Percentiles rank a stretch among this genome's conserved stretches.
Conservation (phyloP, 2,113 vertebrate genomes). For the Eurystomus gularis region DNA sequence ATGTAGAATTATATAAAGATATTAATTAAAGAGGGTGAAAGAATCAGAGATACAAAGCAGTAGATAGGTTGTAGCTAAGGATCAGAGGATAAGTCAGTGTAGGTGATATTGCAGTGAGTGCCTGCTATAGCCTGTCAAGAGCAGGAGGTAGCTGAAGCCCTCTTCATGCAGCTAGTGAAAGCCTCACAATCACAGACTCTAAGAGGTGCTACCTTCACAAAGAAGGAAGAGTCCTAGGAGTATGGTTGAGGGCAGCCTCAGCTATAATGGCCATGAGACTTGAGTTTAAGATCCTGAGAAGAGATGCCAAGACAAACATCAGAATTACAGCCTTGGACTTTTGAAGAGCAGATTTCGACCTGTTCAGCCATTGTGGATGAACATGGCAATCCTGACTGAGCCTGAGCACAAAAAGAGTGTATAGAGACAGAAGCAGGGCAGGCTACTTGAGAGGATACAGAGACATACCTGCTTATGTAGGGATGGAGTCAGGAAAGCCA, state of each 20-base stretch:
- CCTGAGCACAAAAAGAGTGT: neutral
- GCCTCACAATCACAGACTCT: neutral
- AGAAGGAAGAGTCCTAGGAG: neutral
- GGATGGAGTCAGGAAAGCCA: neutral
- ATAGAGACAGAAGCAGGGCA: neutral
- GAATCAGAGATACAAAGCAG: neutral
- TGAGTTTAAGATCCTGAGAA: neutral
- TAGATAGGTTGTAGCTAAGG: neutral
- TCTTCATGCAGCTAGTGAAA: neutral
- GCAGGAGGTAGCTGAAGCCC: neutral
- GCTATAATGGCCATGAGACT: neutral
- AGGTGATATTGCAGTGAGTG: neutral
- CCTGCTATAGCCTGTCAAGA: neutral
- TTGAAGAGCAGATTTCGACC: neutral
- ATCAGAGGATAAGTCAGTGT: neutral
- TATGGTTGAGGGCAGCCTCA: neutral
- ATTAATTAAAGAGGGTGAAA: conserved; percentile 12
- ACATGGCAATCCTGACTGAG: neutral
- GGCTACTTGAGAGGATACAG: neutral
- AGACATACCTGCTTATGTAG: neutral
- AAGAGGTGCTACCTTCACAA: neutral
- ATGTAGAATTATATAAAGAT: neutral
- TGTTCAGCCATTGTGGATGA: neutral
- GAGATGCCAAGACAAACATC: neutral
- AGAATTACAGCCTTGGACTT: neutral